Percentiles rank a stretch among this genome's conserved stretches.
phyloP scores from a whole-genome alignment of 2,797 vertebrate genomes.

The Myotis pilosus region DNA sequence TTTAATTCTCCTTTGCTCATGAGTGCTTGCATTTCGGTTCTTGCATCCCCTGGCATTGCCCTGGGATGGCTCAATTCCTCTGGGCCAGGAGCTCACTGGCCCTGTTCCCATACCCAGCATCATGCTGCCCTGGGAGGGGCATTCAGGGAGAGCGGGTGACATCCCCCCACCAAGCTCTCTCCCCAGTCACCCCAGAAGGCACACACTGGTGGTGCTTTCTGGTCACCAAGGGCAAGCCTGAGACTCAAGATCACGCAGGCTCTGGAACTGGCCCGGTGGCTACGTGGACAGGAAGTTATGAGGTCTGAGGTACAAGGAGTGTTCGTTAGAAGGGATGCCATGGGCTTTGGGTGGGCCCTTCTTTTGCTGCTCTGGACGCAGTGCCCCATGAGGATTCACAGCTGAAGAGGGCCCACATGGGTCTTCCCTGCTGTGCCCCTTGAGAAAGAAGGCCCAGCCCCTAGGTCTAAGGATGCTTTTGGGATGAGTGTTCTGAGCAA shows the following conservation, averaged over 20 bases:
- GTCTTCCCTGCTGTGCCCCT: neutral
- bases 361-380: neutral
- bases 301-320: neutral
- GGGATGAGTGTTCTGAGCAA: neutral
- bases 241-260: neutral
- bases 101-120: neutral
- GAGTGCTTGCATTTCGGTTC: neutral
- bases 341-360: neutral
- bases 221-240: neutral
- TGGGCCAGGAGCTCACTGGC: neutral
- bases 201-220: neutral
- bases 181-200: accelerated
- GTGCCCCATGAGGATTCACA: neutral
- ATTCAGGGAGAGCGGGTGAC: neutral
- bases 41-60: too few species aligned
- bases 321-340: neutral
- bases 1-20: neutral
- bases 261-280: too few species aligned
- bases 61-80: neutral
- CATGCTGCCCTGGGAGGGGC: accelerated
- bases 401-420: neutral
- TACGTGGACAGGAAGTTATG: neutral
- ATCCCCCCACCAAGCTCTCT: neutral
- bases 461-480: neutral
- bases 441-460: neutral